phyloP scores from a whole-genome alignment of 2,113 vertebrate genomes.

The Acinonyx jubatus region DNA sequence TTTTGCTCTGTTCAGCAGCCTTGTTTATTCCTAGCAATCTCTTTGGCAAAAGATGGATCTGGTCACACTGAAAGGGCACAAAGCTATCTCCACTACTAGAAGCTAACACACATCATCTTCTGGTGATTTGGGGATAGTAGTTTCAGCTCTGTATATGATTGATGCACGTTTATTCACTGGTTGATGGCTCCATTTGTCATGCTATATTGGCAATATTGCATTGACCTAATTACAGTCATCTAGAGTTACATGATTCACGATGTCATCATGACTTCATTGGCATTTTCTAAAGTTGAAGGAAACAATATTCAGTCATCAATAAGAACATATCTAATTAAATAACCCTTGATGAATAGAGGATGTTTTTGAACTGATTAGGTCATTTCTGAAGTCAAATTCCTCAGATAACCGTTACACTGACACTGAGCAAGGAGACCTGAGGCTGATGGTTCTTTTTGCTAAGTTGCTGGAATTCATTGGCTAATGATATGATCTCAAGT shows the following conservation, averaged over 20 bases:
- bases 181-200: neutral
- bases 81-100: neutral
- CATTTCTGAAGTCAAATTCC: conserved; percentile 37
- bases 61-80: neutral
- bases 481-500: neutral
- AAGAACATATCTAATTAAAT: conserved; percentile 56
- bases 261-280: conserved; percentile 21
- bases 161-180: neutral
- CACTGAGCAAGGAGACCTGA: neutral
- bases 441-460: neutral
- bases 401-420: conserved; percentile 21
- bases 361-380: conserved; percentile 5
- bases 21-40: neutral
- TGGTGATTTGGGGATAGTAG: neutral
- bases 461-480: neutral
- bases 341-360: neutral
- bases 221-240: neutral
- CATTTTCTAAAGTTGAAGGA: conserved; percentile 42
- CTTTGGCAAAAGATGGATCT: neutral
- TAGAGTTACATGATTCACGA: neutral
- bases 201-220: neutral
- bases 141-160: neutral
- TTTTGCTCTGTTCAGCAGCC: neutral
- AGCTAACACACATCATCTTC: neutral
- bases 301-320: conserved; percentile 45